Evolutionary conservation across 2,888 invertebrate genomes (phyloP).

Genomic region (Scaptomyza parva): DNA sequence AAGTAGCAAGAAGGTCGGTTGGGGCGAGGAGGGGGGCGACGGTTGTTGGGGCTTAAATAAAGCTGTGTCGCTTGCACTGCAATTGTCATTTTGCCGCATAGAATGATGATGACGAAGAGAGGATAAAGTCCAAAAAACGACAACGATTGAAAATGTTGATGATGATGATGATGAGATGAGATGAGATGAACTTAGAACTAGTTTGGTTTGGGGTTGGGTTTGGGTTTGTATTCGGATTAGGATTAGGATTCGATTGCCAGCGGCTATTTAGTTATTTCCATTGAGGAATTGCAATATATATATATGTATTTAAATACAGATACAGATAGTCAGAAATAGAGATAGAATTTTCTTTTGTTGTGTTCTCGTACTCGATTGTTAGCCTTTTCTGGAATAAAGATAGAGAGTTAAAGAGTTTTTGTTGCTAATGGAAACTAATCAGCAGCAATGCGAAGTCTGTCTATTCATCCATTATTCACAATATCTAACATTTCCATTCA

Average conservation of each 20-base stretch:
- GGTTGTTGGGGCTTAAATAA: conserved; percentile 14
- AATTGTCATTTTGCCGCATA: conserved; percentile 72
- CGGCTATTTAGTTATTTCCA: conserved; percentile 58
- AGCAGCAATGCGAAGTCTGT: conserved; percentile 6
- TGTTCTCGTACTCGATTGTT: conserved; percentile 56
- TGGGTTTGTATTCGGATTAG: no score
- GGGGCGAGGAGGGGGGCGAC: neutral
- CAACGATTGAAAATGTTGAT: neutral
- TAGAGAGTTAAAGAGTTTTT: neutral
- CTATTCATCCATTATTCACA: conserved; percentile 11
- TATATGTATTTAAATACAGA: conserved; percentile 21
- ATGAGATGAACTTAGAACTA: neutral
- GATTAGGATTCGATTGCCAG: no score
- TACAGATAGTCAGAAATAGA: conserved; percentile 1
- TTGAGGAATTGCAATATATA: conserved; percentile 34
- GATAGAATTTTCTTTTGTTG: conserved; percentile 45
- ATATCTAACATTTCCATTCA: conserved; percentile 20
- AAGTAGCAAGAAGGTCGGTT: accelerated
- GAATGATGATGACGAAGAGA: conserved; percentile 54
- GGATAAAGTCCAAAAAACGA: no score
- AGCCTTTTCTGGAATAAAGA: conserved; percentile 22
- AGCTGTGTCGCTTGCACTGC: conserved; percentile 71
- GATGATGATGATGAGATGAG: neutral
- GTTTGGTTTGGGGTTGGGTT: neutral
- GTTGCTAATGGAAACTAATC: conserved; percentile 26